Conservation (phyloP, 2,888 invertebrate genomes). For the Clepsis dumicolana region DNA sequence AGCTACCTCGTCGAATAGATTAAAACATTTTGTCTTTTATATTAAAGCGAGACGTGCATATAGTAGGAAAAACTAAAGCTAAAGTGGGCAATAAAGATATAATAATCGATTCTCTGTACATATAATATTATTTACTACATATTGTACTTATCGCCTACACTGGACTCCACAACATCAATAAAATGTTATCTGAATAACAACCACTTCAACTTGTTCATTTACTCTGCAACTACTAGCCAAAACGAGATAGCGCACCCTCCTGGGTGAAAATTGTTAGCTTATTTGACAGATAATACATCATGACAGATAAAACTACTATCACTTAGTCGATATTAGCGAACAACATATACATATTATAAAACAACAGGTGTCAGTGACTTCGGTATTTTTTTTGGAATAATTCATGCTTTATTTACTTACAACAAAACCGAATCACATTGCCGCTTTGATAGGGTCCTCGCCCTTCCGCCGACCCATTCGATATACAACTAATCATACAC, state of each 20-base stretch:
- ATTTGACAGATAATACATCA: constrained; percentile 75
- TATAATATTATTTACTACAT: constrained; percentile 51
- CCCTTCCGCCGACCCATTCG: not conserved
- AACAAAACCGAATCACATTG: constrained; percentile 57
- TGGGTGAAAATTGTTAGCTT: constrained; percentile 65
- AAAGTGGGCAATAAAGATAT: constrained; percentile 42
- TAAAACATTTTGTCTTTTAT: constrained; percentile 49
- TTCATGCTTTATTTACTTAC: constrained; percentile 56
- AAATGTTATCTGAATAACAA: constrained; percentile 67
- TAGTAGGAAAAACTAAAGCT: constrained; percentile 25
- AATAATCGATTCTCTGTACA: constrained; percentile 55
- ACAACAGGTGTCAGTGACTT: constrained; percentile 56
- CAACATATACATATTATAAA: constrained; percentile 58
- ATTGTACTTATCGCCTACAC: constrained; percentile 65
- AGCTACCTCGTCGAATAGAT: constrained; percentile 53
- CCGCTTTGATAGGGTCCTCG: constrained; percentile 41
- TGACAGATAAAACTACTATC: constrained; percentile 67
- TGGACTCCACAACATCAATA: constrained; percentile 70
- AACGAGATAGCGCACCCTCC: constrained; percentile 64
- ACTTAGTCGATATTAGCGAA: constrained; percentile 63
- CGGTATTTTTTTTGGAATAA: constrained; percentile 51
- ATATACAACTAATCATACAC: constrained; percentile 11
- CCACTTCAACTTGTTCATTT: constrained; percentile 75
- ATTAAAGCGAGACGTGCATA: constrained; percentile 54
- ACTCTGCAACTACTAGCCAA: constrained; percentile 64